Evolutionary conservation across 2,888 invertebrate species (phyloP), one percentile per base, ranked within the genome.

Genomic region (Drosophila limbata): DNA sequence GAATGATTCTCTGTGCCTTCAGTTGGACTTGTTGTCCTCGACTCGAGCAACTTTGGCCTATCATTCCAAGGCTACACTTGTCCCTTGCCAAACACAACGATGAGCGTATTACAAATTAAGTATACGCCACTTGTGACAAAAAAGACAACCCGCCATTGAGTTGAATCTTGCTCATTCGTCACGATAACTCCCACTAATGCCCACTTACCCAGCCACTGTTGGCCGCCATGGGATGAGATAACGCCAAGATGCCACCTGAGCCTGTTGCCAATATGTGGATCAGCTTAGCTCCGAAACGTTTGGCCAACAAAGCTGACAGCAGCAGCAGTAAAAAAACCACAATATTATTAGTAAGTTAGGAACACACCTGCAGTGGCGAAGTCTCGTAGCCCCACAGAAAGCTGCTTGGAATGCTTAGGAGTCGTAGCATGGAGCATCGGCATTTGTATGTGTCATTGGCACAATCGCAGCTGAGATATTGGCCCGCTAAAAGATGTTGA

Each of bases 51-150:
- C 19, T 33, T 69, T 4, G 61, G 35, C 0, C 70, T 64, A 19
- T 91, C 85, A 67, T 95, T 94, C 95, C 95, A 95, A 25, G 93
- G 90, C 80, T 95, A 95, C 4, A 94, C 86, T 13, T 93, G 92
- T 1, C 93, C 94, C 37, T 92, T 92, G 4, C 94, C 94, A 66
- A 94, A 94, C 6, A 94, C 51, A 2, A 94, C 79, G 65, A 94
- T 95, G 2, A 94, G 65, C 3, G 93, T 81, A 87, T 94, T 94
- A 15, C 94, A 93, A 0, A 93, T 4, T 21, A 94, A 91, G 79
- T 94, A 94, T 19, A 95, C 90, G 1, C 89, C 92, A 0, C 94
- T 93, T 0, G 95, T 93, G 31, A 94, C 92, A 52, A 93, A 94
- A 88, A 95, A 95, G 4, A 94, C 93, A 10, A 92, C 90, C 13